Conservation (phyloP, 2,797 vertebrate species). For the Gobio occitaniae region DNA sequence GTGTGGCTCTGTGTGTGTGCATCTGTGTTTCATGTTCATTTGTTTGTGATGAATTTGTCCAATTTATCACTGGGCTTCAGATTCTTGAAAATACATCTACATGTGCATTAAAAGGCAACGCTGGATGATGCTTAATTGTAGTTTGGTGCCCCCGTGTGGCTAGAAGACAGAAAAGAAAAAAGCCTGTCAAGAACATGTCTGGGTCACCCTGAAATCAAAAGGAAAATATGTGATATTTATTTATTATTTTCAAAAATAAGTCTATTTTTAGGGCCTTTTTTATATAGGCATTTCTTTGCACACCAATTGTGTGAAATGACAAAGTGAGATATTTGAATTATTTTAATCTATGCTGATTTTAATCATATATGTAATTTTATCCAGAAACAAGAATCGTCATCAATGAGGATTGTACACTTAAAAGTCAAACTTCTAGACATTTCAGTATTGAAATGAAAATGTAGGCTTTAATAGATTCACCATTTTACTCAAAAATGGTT, state of each 20-base stretch:
- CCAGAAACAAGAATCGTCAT: too few relatives aligned
- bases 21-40: not conserved
- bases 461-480: not conserved
- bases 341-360: not conserved
- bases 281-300: not conserved
- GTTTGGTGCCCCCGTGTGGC: slow-evolving; percentile 4
- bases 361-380: not conserved
- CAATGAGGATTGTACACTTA: not conserved
- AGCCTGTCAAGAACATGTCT: not conserved
- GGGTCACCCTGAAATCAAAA: not conserved
- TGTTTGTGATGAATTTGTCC: not conserved
- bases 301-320: not conserved
- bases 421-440: not conserved
- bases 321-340: not conserved
- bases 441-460: not conserved
- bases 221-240: not conserved
- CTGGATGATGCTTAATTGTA: not conserved
- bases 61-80: not conserved
- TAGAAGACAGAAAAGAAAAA: not conserved
- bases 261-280: too few relatives aligned
- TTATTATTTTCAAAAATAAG: not conserved
- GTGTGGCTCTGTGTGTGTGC: not conserved
- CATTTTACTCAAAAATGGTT: not conserved
- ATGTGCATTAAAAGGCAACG: not conserved
- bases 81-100: not conserved